phyloP scores from a whole-genome alignment of 1,140 invertebrate species.

The Ceratitis capitata region DNA sequence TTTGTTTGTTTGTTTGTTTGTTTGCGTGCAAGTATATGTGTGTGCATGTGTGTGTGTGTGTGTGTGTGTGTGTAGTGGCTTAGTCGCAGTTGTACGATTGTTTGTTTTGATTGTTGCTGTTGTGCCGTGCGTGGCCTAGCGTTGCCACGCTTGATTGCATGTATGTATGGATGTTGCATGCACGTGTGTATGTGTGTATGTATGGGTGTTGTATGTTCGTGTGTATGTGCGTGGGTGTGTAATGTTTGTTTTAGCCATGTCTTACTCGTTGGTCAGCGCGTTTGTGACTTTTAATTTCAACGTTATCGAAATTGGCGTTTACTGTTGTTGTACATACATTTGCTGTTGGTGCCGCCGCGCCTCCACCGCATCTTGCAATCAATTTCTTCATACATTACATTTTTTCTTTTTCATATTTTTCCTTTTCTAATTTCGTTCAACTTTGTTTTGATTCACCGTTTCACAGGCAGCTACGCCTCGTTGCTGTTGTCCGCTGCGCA shows the following conservation, averaged over 20 bases:
- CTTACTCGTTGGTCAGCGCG: neutral
- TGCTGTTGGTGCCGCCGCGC: neutral
- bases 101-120: neutral
- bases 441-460: constrained; percentile 1
- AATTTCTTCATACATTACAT: neutral
- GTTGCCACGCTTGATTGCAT: no score
- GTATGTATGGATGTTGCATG: neutral
- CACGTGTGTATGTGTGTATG: neutral
- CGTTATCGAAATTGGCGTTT: neutral
- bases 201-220: no score
- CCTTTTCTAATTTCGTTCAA: neutral
- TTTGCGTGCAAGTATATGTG: no score
- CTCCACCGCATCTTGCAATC: neutral
- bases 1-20: neutral
- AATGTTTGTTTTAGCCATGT: neutral
- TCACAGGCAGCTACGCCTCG: neutral
- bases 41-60: no score
- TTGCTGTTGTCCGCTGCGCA: neutral
- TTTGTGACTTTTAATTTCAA: neutral
- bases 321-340: neutral
- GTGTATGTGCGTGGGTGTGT: neutral
- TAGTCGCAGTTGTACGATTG: neutral
- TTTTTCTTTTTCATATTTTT: neutral
- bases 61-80: no score
- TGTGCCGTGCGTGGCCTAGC: neutral